Evolutionary conservation across 2,888 invertebrate species (phyloP), one percentile per base, ranked within the genome.

Genomic region (Oscheius sp.): DNA sequence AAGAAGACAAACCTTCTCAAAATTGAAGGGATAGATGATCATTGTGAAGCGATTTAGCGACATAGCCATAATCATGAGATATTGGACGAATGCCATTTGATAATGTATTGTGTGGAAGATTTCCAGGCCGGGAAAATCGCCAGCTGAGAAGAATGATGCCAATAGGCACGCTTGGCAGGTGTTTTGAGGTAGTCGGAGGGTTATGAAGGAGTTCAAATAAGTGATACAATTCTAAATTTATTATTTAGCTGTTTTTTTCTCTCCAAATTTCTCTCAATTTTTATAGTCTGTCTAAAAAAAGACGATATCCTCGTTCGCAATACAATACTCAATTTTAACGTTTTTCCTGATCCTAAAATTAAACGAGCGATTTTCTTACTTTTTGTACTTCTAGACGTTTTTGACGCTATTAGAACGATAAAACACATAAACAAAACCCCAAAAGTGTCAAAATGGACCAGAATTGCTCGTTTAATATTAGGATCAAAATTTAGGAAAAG

Each of bases 161-260:
- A 74, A 50, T 25, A 31, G 2, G 52, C 74, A 71, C n/a, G 66
- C 34, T n/a, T 63, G 50, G 37, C 69, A 74, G 27, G 74, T 74
- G 34, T 69, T 69, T 33, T 74, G 74, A 20, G 74, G 74, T 4
- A 61, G 50, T 17, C 74, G 69, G 17, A 74, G 65, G 6, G 69
- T 74, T 8, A 74, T 52, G 58, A 69, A 69, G 12, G 69, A 67
- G 53, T 74, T 74, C 46, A 71, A 31, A 42, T 71, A 74, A 15
- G 71, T 71, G 5, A 74, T 1, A 10, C 71, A 15, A 27, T 74
- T 74, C 74, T 74, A 53, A 53, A 70, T 37, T 31, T n/a, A n/a
- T n/a, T n/a, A n/a, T n/a, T n/a, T n/a, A n/a, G n/a, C n/a, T n/a
- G n/a, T n/a, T n/a, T n/a, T n/a, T n/a, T n/a, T n/a, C n/a, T n/a